Percentiles rank a stretch among this genome's conserved stretches.
These are phyloP conservation scores for Decapterus maruadsi DNA, from an alignment of 2,797 vertebrate species.

Conservation along the genomic window DNA sequence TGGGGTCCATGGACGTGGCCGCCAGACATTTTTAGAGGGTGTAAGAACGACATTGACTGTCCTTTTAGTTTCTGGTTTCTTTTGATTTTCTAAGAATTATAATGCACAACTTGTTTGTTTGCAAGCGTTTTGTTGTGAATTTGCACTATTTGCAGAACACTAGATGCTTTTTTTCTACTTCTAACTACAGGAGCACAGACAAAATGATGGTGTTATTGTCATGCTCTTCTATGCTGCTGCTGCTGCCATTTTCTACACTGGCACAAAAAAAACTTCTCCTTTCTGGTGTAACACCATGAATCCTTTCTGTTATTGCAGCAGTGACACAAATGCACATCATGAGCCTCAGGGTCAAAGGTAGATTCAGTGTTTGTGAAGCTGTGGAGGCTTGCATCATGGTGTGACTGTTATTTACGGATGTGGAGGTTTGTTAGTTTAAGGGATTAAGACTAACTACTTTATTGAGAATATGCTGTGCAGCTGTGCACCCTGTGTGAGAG, in stretches of 20 bases:
- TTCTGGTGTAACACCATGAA: background rate
- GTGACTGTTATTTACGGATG: conserved; percentile 20
- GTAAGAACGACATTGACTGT: background rate
- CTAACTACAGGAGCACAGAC: background rate
- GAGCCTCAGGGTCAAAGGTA: conserved; percentile 18
- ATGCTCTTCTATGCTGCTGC: background rate
- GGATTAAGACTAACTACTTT: background rate
- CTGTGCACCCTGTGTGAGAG: background rate
- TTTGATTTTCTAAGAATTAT: background rate
- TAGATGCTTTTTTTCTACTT: background rate
- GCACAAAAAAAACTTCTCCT: background rate
- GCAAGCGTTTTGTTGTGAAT: background rate
- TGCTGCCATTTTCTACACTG: conserved; percentile 1
- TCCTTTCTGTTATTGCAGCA: conserved; percentile 13
- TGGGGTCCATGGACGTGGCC: conserved; percentile 15
- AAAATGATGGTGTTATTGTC: background rate
- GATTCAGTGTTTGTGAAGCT: background rate
- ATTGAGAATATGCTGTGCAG: no score
- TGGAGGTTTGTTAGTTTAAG: background rate
- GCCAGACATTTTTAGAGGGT: conserved; percentile 10
- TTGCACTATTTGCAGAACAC: background rate
- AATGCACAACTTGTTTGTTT: background rate
- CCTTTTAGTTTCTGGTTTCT: background rate
- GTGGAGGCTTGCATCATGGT: background rate
- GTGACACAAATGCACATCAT: conserved; percentile 3